Percentiles rank a stretch among this genome's conserved stretches.
These are phyloP conservation scores for Phenganax marumi DNA, from an alignment of 92 coral and sea anemone species.

Conservation along the genomic window DNA sequence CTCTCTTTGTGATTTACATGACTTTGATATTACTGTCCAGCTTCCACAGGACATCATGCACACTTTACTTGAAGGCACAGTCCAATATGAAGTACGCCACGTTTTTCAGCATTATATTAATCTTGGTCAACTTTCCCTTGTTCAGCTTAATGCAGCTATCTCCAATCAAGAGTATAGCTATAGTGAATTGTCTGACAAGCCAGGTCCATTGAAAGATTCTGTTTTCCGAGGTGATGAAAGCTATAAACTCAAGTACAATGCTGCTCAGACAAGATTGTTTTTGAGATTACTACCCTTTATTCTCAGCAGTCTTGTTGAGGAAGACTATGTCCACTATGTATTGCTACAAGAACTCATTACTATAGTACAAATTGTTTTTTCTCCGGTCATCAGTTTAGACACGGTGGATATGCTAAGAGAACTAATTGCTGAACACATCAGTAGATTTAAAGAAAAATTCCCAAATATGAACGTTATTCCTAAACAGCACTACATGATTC, in stretches of 20 bases:
- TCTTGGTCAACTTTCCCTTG: background rate
- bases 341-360: slow-evolving; percentile 1
- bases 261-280: slow-evolving; percentile 40
- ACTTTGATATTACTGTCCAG: background rate
- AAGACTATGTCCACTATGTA: slow-evolving; percentile 34
- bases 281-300: slow-evolving; percentile 58
- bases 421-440: slow-evolving; percentile 28
- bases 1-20: background rate
- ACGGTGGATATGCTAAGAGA: background rate
- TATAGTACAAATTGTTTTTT: slow-evolving; percentile 24
- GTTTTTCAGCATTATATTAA: background rate
- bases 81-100: background rate
- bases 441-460: background rate
- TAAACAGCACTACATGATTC: slow-evolving; percentile 8
- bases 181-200: slow-evolving; percentile 47
- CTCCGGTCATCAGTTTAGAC: slow-evolving; percentile 28
- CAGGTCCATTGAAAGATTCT: slow-evolving; percentile 22
- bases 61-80: slow-evolving; percentile 55
- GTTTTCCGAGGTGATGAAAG: slow-evolving; percentile 33
- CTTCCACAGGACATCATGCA: slow-evolving; percentile 63
- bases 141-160: background rate
- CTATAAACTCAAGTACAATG: slow-evolving; percentile 36
- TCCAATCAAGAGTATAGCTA: slow-evolving; percentile 19
- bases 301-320: slow-evolving; percentile 51
- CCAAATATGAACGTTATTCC: background rate